Base-by-base conservation (phyloP, 2,113 vertebrate species). In the Trichomycterus rosablanca region DNA sequence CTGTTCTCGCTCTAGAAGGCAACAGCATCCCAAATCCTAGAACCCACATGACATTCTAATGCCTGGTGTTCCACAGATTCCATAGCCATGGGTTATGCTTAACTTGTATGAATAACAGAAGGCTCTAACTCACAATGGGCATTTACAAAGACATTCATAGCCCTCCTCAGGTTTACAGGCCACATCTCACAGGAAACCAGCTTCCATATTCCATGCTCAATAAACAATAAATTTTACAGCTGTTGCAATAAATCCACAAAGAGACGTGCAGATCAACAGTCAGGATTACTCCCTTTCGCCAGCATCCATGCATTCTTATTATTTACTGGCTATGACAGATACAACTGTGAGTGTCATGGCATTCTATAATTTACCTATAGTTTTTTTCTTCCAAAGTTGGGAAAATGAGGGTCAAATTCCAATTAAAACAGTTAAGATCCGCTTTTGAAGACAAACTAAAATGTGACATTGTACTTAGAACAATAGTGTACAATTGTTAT, bases 171-270 rank as follows among this genome's bases (percentile, higher is more conserved):
- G n/a, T n/a, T n/a, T n/a, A n/a, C n/a, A n/a, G n/a, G n/a, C n/a
- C n/a, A n/a, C n/a, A n/a, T 70, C 30, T 57, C 24, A 39, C 63
- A 71, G 63, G 66, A 69, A 72, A 60, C 40, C 5, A 39, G 65
- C 44, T 15, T 67, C 59, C 15, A 49, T 58, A 51, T 66, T 68
- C 49, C 26, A 42, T 66, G 53, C 23, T 50, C 43, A 62, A 63
- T 67, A 68, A 69, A 66, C 62, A n/a, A n/a, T n/a, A n/a, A 68
- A 66, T 76, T 71, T 71, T 59, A 62, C 68, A 76, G 74, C 64
- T 71, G 71, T 68, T 57, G 66, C 68, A 54, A 68, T 74, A 76
- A 76, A 73, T 76, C 60, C 50, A 60, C 40, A n/a, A n/a, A n/a
- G 14, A 34, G 61, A 59, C 51, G 12, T 51, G 63, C 49, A 60